These are phyloP conservation scores for Pocillopora damicornis DNA, from an alignment of 64 coral and sea anemone genomes.

Conservation along the genomic window DNA sequence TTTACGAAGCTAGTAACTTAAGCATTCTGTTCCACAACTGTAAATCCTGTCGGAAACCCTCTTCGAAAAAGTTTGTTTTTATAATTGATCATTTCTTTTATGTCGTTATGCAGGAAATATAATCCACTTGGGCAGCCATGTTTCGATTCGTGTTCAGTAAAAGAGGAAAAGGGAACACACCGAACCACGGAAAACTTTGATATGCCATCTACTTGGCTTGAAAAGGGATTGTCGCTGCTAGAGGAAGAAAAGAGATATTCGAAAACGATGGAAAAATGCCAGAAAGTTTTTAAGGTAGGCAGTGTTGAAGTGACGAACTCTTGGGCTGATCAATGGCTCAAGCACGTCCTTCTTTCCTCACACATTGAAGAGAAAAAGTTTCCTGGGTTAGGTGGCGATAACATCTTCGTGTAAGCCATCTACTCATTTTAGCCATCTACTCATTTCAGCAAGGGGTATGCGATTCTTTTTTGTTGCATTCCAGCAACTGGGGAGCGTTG, in stretches of 20 bases:
- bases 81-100: background rate
- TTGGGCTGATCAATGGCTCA: too few relatives aligned
- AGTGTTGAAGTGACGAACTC: too few relatives aligned
- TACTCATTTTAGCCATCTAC: too few relatives aligned
- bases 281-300: slow-evolving; percentile 60
- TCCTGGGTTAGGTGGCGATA: too few relatives aligned
- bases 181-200: slow-evolving; percentile 8
- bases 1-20: too few relatives aligned
- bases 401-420: too few relatives aligned
- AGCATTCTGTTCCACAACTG: too few relatives aligned
- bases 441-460: too few relatives aligned
- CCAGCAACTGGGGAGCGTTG: too few relatives aligned
- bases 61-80: background rate
- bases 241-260: slow-evolving; percentile 54
- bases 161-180: slow-evolving; percentile 22
- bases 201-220: slow-evolving; percentile 38
- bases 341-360: too few relatives aligned
- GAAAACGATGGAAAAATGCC: slow-evolving; percentile 41
- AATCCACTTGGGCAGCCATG: background rate
- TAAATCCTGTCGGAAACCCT: background rate
- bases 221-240: slow-evolving; percentile 48
- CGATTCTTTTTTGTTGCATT: too few relatives aligned
- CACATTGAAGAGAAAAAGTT: too few relatives aligned
- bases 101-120: background rate
- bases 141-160: slow-evolving; percentile 22